Percentiles rank a stretch among this genome's conserved stretches.
Evolutionary conservation across 2,113 vertebrate genomes (phyloP).

Genomic region (Mungos mungo): DNA sequence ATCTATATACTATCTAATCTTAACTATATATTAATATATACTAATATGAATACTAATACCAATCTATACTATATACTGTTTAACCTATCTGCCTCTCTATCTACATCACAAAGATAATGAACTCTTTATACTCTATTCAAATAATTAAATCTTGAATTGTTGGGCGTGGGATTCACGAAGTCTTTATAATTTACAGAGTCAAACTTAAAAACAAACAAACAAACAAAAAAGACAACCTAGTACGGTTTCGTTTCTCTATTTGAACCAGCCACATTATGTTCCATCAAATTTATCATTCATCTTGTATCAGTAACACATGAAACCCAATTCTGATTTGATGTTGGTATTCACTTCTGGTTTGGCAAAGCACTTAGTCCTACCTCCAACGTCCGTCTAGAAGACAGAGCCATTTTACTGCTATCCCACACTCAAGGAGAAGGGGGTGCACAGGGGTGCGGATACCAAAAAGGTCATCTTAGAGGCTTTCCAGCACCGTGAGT

Average conservation of each 20-base stretch:
- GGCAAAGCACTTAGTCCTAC: background rate
- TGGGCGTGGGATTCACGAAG: background rate
- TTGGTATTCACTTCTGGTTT: background rate
- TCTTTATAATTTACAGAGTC: background rate
- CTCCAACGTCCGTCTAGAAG: background rate
- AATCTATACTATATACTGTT: background rate
- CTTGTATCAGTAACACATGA: background rate
- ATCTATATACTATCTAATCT: background rate
- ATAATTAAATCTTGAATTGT: background rate
- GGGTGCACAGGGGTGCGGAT: background rate
- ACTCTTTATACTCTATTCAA: background rate
- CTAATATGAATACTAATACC: background rate
- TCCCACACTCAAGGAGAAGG: background rate
- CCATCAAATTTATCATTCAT: background rate
- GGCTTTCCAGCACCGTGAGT: background rate
- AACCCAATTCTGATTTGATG: background rate
- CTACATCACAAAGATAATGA: background rate
- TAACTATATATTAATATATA: background rate
- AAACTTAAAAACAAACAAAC: background rate
- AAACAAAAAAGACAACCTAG: background rate
- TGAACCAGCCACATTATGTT: background rate
- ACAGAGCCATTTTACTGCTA: background rate
- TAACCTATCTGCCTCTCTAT: background rate
- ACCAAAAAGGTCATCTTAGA: background rate
- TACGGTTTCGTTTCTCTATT: background rate